phyloP scores from a whole-genome alignment of 2,888 invertebrate species.

The Calliopum simillimum region DNA sequence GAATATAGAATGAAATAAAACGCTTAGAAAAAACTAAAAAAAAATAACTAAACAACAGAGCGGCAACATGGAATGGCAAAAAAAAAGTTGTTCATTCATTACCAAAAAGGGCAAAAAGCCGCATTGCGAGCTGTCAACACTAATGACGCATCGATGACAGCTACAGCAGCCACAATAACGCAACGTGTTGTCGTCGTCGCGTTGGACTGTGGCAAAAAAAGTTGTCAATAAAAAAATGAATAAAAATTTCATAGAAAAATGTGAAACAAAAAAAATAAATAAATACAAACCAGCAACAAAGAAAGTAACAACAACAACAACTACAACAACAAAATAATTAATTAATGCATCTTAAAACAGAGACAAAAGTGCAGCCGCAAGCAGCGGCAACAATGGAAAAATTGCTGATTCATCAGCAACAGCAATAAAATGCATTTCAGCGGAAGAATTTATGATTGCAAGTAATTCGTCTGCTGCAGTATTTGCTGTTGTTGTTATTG shows the following conservation, averaged over 20 bases:
- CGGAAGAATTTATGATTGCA: constrained; percentile 33
- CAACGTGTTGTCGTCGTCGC: constrained; percentile 21
- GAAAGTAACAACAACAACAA: constrained; percentile 48
- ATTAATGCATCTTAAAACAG: constrained; percentile 26
- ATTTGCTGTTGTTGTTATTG: constrained; percentile 11
- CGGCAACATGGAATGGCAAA: constrained; percentile 6
- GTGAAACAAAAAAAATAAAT: constrained; percentile 5
- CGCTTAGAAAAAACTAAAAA: neutral
- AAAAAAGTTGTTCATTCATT: constrained; percentile 14
- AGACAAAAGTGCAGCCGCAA: constrained; percentile 9
- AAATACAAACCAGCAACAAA: constrained; percentile 39
- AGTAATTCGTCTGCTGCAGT: constrained; percentile 14
- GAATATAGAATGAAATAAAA: neutral
- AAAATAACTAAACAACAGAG: neutral
- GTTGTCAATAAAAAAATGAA: constrained; percentile 29
- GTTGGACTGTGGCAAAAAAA: constrained; percentile 11
- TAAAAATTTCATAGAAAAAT: constrained; percentile 37
- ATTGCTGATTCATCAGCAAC: constrained; percentile 20
- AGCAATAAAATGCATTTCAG: constrained; percentile 30
- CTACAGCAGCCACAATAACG: constrained; percentile 26
- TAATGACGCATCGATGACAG: constrained; percentile 23
- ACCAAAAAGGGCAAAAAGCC: constrained; percentile 34
- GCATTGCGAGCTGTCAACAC: constrained; percentile 29
- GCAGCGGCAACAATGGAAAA: constrained; percentile 18
- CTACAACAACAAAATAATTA: constrained; percentile 45